Base-by-base conservation (phyloP, 2,888 invertebrate genomes). In the Zygothrica quintamaculata region DNA sequence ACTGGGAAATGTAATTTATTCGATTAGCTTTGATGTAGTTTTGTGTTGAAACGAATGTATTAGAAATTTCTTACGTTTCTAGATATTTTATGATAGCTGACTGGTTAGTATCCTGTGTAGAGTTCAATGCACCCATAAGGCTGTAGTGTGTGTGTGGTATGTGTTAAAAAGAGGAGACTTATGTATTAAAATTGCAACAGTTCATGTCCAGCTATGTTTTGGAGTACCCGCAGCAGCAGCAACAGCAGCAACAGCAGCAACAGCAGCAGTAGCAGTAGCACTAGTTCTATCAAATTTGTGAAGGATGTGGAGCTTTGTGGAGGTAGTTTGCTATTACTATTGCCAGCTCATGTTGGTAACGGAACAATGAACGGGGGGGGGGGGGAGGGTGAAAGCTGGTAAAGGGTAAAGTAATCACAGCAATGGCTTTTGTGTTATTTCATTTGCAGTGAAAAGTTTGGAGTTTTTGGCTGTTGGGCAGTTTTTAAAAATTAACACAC, bases 401-500 rank as follows among this genome's bases (percentile, higher is more conserved):
- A 44, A 48, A 43, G 50, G 51, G 64, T 58, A 84, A 81, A 74
- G 81, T 80, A 80, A 80, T 80, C 80, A 80, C 84, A 68, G 80
- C 80, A 66, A 81, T 74, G 81, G 81, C 76, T 80, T 81, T 76
- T 70, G 67, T 75, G 67, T 76, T 80, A 84, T 80, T 80, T 80
- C 76, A 80, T 80, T 80, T 80, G 79, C 74, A 73, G 59, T 50
- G 40, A 33, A 61, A 70, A 74, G 68, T 82, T 77, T 57, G 51
- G 59, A 70, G 71, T 75, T 72, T 71, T 76, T 70, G 65, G 78
- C 81, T 81, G 69, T 64, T 76, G 78, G 80, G 81, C 80, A 81
- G 74, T 81, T 78, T 81, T 81, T 81, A 81, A 81, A 81, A 81
- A 81, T 81, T 81, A 81, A 81, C 80, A 81, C 81, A 70, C 71